Percentiles rank a stretch among this genome's conserved stretches.
Conservation (phyloP, 2,797 vertebrate genomes). For the Sebastes iracundus region DNA sequence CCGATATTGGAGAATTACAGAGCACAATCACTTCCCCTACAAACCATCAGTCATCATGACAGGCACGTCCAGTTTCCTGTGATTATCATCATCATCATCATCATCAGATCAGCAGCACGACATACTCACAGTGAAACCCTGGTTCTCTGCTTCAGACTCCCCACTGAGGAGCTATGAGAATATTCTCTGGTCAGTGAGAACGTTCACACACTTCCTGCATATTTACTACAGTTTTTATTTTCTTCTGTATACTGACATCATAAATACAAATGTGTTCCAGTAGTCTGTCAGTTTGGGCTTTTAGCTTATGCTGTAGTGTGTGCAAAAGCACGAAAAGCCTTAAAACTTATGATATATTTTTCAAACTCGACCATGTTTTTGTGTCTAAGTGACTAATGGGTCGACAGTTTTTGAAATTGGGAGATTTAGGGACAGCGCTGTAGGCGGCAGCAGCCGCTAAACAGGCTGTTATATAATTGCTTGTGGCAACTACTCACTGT, state of each 20-base stretch:
- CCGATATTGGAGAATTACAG: not conserved
- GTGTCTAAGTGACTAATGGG: not conserved
- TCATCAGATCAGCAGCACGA: not conserved
- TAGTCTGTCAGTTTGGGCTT: not conserved
- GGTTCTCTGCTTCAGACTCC: constrained; percentile 24
- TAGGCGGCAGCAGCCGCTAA: too few relatives aligned
- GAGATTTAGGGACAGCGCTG: not conserved
- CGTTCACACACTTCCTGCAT: not conserved
- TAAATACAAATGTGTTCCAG: not conserved
- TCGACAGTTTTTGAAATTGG: not conserved
- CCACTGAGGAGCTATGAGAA: constrained; percentile 42
- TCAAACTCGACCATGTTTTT: not conserved
- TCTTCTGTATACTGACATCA: not conserved
- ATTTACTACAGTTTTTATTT: not conserved
- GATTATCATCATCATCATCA: constrained; percentile 31
- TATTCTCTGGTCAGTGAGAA: constrained; percentile 37
- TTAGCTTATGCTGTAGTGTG: not conserved
- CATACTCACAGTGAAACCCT: constrained; percentile 46
- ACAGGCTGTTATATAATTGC: too few relatives aligned
- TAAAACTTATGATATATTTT: too few relatives aligned
- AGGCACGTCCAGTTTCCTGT: not conserved
- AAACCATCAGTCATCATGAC: constrained; percentile 6
- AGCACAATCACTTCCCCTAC: not conserved
- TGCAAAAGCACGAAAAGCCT: not conserved
- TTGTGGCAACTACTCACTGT: too few relatives aligned